phyloP scores from a whole-genome alignment of 2,113 vertebrate species.

The Oreotrochilus melanogaster region DNA sequence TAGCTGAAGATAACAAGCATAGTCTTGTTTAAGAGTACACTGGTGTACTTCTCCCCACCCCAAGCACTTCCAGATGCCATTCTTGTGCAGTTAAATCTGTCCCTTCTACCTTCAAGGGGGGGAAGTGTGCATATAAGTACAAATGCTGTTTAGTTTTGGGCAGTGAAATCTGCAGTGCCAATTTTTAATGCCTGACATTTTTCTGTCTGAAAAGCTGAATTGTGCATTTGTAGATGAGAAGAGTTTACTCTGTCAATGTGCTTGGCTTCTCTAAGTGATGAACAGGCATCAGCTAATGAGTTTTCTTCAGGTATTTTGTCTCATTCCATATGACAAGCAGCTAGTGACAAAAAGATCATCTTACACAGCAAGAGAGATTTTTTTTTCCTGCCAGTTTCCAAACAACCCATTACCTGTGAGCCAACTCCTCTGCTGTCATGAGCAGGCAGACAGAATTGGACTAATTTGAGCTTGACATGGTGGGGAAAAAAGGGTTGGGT shows the following conservation, averaged over 20 bases:
- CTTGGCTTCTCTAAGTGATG: neutral
- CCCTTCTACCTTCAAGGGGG: neutral
- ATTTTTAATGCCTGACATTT: neutral
- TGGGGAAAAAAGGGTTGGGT: neutral
- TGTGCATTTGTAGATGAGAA: neutral
- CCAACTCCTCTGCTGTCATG: neutral
- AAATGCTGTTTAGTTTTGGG: neutral
- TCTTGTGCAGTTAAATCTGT: neutral
- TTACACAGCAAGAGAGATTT: neutral
- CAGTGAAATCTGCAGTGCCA: neutral
- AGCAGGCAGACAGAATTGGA: neutral
- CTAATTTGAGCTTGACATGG: neutral
- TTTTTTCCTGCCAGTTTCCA: neutral
- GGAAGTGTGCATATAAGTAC: neutral
- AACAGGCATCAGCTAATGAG: neutral
- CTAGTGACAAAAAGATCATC: neutral
- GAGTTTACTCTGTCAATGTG: neutral
- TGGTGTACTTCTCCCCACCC: neutral
- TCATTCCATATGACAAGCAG: neutral
- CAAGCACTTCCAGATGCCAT: neutral
- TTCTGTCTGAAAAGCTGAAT: neutral
- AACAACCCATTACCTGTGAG: neutral
- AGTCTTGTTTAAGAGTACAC: neutral
- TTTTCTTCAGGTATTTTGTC: neutral
- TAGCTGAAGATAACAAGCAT: neutral